Base-by-base conservation (phyloP, 2,888 invertebrate species). In the Leptopilina syphax region DNA sequence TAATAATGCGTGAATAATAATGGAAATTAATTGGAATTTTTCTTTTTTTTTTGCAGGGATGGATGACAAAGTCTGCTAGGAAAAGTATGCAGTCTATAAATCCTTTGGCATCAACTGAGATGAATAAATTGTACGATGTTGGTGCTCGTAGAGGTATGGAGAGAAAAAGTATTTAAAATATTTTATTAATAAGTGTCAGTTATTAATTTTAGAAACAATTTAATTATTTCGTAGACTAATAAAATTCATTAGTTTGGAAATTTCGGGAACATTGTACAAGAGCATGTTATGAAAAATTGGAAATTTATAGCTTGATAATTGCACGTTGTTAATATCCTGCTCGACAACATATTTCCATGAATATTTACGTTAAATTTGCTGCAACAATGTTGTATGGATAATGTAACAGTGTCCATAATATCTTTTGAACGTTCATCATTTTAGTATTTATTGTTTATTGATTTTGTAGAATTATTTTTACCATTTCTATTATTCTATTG, bases 61-160 rank as follows among this genome's bases (percentile, higher is more conserved):
- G 90, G 90, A 89, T 88, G 77, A 87, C 82, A 57, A 84, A 85
- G 73, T 85, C 89, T 18, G 83, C 85, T 79, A 84, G 87, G 81
- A 85, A 84, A 65, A 86, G 86, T 80, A 77, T 87, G 24, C 81
- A 78, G n/a, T 65, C 77, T n/a, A 79, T 78, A 77, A 83, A 89
- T 79, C 86, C 86, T 65, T 68, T 83, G 76, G 79, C 85, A 41
- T 80, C 83, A 63, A 79, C 82, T 54, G 85, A 88, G 82, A 79
- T 84, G 83, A 87, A 88, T 85, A 86, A 85, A 84, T 87, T 89
- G 78, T 87, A 83, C 83, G 87, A 90, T 79, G 85, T 83, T 57
- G 83, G 83, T 65, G 85, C 86, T 9, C 78, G 77, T 79, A 68
- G 81, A 65, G 84, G 86, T 86, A 81, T 63, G 7, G 34, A 34